Evolutionary conservation across 2,888 invertebrate genomes (phyloP), one percentile per base, ranked within the genome.

Genomic region (Cerastoderma edule): DNA sequence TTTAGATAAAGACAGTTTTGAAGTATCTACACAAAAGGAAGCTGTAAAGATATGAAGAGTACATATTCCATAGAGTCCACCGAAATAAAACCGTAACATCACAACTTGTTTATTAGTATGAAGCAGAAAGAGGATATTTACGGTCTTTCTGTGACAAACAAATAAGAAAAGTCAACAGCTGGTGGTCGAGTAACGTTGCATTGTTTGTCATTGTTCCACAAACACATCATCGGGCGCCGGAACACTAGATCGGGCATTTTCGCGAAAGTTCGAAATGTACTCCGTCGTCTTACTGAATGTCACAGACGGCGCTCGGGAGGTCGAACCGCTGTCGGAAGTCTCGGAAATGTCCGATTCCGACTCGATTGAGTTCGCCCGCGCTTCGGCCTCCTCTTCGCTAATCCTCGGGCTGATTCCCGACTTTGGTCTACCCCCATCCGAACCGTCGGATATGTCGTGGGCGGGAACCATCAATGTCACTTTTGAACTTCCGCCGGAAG

Each of bases 331-430:
- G 5, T 77, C 80, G 22, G 81, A 81, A 30, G 50, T 39, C 32
- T 79, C 79, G 10, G 79, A 75, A 39, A 63, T 66, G 32, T 78
- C 78, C 2, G 82, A 82, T 35, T 73, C 66, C 1, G 81, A 81
- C 44, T 76, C 77, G 13, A 82, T 82, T 22, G 82, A 82, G 54
- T 79, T 78, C 13, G 82, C 82, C 46, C 78, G 39, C 13, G 82
- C 75, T n/a, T 76, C 77, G 0, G 24, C 60, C 16, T 82, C 78
- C 44, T 82, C 82, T 30, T 71, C 71, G 24, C 79, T 77, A 16
- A 81, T 81, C 28, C 81, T 65, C 1, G 78, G 63, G 22, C 69
- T 67, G 10, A 77, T 28, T 8, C 72, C 57, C 1, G 77, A 74
- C 30, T 39, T 60, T 22, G 75, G 78, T 48, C 73, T 64, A 16